Evolutionary conservation across 2,113 vertebrate species (phyloP).

Genomic region (Hystrix brachyura): DNA sequence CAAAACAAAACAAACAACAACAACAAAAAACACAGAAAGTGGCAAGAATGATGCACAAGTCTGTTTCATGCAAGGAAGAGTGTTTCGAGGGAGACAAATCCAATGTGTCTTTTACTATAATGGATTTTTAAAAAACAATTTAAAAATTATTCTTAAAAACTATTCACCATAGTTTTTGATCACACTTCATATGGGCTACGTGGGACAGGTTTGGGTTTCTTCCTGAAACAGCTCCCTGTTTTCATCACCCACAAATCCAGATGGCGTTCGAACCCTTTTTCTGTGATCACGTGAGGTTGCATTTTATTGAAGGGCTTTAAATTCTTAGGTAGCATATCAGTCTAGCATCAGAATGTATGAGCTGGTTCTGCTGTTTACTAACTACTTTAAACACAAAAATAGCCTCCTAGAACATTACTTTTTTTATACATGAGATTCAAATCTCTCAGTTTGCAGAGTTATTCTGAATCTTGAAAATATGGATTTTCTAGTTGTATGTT

Average conservation of each 20-base stretch:
- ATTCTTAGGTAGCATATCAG: not conserved
- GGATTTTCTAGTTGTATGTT: not conserved
- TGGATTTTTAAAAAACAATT: not conserved
- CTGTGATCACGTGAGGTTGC: not conserved
- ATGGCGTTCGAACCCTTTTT: not conserved
- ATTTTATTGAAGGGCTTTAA: constrained; percentile 1
- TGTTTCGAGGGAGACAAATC: not conserved
- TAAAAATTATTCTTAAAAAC: not conserved
- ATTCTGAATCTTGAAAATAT: constrained; percentile 21
- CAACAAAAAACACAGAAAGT: too few relatives aligned
- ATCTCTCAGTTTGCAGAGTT: not conserved
- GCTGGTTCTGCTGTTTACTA: not conserved
- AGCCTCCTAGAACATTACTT: not conserved
- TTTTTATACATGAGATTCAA: not conserved
- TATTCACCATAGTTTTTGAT: not conserved
- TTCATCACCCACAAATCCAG: not conserved
- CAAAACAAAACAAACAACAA: too few relatives aligned
- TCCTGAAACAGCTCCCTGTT: not conserved
- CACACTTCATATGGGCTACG: not conserved
- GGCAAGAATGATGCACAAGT: not conserved
- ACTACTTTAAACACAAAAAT: not conserved
- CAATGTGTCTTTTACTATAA: not conserved
- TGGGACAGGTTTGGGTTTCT: not conserved
- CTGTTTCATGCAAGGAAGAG: not conserved
- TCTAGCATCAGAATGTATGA: not conserved